phyloP scores from a whole-genome alignment of 2,797 vertebrate species.

The Scleropages formosus region DNA sequence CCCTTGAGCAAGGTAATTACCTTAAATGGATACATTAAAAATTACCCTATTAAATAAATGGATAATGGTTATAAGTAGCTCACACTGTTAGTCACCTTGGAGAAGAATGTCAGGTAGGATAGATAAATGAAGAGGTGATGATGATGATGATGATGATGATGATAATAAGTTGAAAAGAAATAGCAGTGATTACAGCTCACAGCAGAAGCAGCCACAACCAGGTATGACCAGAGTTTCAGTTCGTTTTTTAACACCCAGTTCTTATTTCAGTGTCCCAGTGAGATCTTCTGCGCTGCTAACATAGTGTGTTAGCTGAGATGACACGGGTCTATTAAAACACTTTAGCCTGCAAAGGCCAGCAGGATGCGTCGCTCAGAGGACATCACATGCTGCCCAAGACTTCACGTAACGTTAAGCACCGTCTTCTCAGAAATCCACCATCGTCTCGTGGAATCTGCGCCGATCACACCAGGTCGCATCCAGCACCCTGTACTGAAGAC shows the following conservation, averaged over 20 bases:
- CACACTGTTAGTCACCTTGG: not conserved
- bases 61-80: not conserved
- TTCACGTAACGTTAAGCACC: constrained; percentile 20
- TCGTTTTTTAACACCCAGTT: not conserved
- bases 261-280: not conserved
- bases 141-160: no score
- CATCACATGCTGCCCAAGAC: constrained; percentile 4
- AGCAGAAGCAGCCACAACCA: not conserved
- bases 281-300: no score
- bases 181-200: not conserved
- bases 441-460: constrained; percentile 12
- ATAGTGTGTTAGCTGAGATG: not conserved
- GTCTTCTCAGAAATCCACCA: constrained; percentile 13
- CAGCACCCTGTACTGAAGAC: not conserved
- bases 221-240: not conserved
- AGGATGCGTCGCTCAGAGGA: not conserved
- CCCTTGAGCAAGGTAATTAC: no score
- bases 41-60: not conserved
- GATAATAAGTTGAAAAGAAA: not conserved
- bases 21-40: no score
- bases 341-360: not conserved
- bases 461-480: constrained; percentile 7
- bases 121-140: not conserved
- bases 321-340: not conserved
- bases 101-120: no score